Evolutionary conservation across 1,140 invertebrate genomes (phyloP).

Genomic region (Cherax quadricarinatus): DNA sequence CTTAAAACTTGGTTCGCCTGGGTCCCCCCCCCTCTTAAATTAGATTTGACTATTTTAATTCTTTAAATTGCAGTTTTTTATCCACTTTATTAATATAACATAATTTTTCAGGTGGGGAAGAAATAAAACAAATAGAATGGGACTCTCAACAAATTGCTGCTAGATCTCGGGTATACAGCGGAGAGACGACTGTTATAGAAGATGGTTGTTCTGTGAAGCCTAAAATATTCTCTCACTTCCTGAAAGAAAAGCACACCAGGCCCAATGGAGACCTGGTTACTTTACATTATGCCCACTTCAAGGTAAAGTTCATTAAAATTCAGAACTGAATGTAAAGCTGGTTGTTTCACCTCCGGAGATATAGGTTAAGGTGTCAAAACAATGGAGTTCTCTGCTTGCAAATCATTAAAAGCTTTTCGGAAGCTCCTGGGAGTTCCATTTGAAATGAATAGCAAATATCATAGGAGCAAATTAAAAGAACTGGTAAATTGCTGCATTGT

Average conservation of each 20-base stretch:
- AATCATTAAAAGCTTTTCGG: too few species aligned
- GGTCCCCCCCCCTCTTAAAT: too few species aligned
- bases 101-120: slow-evolving; percentile 58
- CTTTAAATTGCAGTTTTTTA: too few species aligned
- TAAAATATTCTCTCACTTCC: slow-evolving; percentile 73
- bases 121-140: slow-evolving; percentile 58
- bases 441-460: too few species aligned
- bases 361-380: not conserved
- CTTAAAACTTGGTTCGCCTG: too few species aligned
- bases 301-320: slow-evolving; percentile 57
- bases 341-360: not conserved
- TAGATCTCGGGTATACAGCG: slow-evolving; percentile 19
- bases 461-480: too few species aligned
- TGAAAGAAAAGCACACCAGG: slow-evolving; percentile 66
- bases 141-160: not conserved
- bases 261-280: slow-evolving; percentile 64
- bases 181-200: slow-evolving; percentile 72
- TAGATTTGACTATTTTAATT: too few species aligned
- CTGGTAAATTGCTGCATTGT: too few species aligned
- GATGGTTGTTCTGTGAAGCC: slow-evolving; percentile 73
- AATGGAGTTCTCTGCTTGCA: too few species aligned
- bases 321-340: not conserved
- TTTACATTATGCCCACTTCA: slow-evolving; percentile 72
- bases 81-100: too few species aligned
- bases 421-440: too few species aligned